Percentiles rank a stretch among this genome's conserved stretches.
phyloP scores from a whole-genome alignment of 2,113 vertebrate genomes.

The Epinephelus lanceolatus region DNA sequence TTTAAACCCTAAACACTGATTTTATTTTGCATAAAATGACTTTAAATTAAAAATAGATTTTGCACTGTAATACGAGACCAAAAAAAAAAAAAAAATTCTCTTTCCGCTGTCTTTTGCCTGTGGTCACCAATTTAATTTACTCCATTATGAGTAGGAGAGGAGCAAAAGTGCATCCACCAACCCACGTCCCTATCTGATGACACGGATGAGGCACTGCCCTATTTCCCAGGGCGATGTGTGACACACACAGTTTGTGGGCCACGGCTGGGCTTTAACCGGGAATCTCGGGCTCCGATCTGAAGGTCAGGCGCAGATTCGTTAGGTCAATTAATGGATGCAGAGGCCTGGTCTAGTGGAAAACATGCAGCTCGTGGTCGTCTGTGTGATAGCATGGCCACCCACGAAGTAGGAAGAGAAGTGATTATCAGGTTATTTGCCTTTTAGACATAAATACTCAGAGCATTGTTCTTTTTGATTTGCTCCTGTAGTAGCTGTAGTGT shows the following conservation, averaged over 20 bases:
- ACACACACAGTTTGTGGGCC: constrained; percentile 69
- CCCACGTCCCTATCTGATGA: constrained; percentile 60
- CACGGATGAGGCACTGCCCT: constrained; percentile 69
- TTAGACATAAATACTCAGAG: not conserved
- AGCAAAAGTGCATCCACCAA: constrained; percentile 61
- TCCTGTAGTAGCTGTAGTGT: not conserved
- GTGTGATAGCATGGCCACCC: constrained; percentile 8
- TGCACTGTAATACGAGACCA: not conserved
- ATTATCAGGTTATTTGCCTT: not conserved
- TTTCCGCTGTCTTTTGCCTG: constrained; percentile 17
- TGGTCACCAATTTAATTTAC: constrained; percentile 51
- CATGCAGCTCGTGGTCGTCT: not conserved
- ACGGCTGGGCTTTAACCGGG: constrained; percentile 53
- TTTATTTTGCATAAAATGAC: not conserved
- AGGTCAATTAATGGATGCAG: constrained; percentile 49
- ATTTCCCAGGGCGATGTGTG: constrained; percentile 74
- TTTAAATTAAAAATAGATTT: no score
- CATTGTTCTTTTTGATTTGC: not conserved
- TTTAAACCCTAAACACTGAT: not conserved
- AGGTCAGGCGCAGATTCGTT: constrained; percentile 53
- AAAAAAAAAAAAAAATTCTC: not conserved
- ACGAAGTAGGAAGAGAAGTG: constrained; percentile 1
- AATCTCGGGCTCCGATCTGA: constrained; percentile 62
- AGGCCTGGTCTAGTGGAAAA: constrained; percentile 35
- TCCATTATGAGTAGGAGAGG: constrained; percentile 44